phyloP scores from a whole-genome alignment of 2,113 vertebrate species.

The Puffinus mauretanicus region DNA sequence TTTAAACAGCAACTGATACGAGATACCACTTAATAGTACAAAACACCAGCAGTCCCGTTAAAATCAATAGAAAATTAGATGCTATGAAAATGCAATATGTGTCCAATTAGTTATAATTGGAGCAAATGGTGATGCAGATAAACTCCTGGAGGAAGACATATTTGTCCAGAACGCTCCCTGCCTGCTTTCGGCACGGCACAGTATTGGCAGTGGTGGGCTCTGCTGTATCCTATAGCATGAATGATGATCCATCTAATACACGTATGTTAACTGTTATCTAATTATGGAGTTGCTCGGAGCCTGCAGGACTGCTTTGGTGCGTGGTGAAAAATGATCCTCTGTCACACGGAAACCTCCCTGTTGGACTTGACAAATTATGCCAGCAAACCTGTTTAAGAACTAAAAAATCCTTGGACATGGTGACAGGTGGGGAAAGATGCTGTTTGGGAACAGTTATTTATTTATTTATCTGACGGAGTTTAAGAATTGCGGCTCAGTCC shows the following conservation, averaged over 20 bases:
- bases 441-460: not conserved
- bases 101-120: constrained; percentile 76
- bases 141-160: not conserved
- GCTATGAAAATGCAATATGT: constrained; percentile 66
- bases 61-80: constrained; percentile 77
- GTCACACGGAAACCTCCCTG: constrained; percentile 32
- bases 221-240: not conserved
- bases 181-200: not conserved
- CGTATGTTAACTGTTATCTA: constrained; percentile 44
- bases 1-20: constrained; percentile 53
- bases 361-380: constrained; percentile 53
- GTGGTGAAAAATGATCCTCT: constrained; percentile 16
- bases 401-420: constrained; percentile 54
- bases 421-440: constrained; percentile 52
- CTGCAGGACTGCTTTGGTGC: not conserved
- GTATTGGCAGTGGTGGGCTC: not conserved
- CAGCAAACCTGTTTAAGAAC: constrained; percentile 60
- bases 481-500: not conserved
- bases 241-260: not conserved
- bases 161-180: not conserved
- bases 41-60: constrained; percentile 58
- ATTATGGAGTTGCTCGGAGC: constrained; percentile 32
- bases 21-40: constrained; percentile 53
- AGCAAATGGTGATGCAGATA: constrained; percentile 66
- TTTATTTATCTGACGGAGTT: not conserved